Conservation (phyloP, 2,888 invertebrate species). For the Aspidiotus destructor region DNA sequence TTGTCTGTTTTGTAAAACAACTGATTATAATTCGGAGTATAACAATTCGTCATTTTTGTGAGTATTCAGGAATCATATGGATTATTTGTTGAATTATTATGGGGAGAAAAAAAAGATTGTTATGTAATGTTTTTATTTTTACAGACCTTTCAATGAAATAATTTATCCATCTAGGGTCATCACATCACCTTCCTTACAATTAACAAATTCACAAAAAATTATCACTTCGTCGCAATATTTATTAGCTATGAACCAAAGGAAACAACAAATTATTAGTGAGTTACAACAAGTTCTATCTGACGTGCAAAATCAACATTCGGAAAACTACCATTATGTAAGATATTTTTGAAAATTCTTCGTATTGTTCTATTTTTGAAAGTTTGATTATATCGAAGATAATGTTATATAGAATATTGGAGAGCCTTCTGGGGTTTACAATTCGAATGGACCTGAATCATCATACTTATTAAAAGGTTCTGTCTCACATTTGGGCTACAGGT, state of each 20-base stretch:
- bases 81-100: too few relatives aligned
- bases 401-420: too few relatives aligned
- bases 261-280: constrained; percentile 26
- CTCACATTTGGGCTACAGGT: too few relatives aligned
- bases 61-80: not conserved
- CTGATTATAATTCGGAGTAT: not conserved
- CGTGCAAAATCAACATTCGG: constrained; percentile 27
- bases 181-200: constrained; percentile 7
- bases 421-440: too few relatives aligned
- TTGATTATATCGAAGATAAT: too few relatives aligned
- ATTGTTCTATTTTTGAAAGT: too few relatives aligned
- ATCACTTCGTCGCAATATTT: constrained; percentile 21
- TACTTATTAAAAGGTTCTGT: too few relatives aligned
- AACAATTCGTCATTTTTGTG: constrained; percentile 8
- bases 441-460: too few relatives aligned
- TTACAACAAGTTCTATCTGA: constrained; percentile 25
- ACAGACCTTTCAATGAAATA: constrained; percentile 10
- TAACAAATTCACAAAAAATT: constrained; percentile 12
- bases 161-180: constrained; percentile 6
- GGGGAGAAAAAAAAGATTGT: too few relatives aligned
- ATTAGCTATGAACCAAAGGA: constrained; percentile 26
- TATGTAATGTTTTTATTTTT: too few relatives aligned
- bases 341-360: too few relatives aligned
- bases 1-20: constrained; percentile 18
- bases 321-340: constrained; percentile 8